Evolutionary conservation across 2,797 vertebrate genomes (phyloP).

Genomic region (Anniella stebbinsi): DNA sequence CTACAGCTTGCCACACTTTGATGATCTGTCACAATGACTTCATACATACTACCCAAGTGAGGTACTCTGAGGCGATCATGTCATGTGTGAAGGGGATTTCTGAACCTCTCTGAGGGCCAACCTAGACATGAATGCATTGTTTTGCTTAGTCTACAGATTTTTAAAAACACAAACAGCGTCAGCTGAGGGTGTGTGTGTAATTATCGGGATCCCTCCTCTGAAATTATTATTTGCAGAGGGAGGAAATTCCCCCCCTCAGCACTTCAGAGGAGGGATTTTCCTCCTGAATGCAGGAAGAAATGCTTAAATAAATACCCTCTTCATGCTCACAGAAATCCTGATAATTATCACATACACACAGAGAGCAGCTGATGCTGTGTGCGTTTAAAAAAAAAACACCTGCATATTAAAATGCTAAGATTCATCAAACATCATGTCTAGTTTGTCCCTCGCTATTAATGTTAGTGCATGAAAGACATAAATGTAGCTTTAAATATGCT

Average conservation of each 20-base stretch:
- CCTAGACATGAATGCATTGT: not conserved
- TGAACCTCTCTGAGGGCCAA: not conserved
- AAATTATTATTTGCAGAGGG: not conserved
- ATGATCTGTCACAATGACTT: not conserved
- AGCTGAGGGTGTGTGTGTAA: not conserved
- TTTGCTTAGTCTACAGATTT: not conserved
- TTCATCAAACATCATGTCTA: not conserved
- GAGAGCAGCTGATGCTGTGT: not conserved
- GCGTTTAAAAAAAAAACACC: not conserved
- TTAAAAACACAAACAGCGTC: too few species aligned
- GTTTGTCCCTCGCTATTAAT: not conserved
- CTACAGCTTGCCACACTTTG: not conserved
- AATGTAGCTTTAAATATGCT: not conserved
- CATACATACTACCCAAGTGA: not conserved
- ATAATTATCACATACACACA: not conserved
- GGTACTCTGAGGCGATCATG: too few species aligned
- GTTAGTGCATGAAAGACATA: too few species aligned
- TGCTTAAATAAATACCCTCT: not conserved
- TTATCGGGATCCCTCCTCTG: not conserved
- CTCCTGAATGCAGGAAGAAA: not conserved
- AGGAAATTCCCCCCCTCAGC: too few species aligned
- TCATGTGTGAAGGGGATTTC: not conserved
- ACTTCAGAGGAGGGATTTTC: not conserved
- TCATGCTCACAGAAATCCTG: too few species aligned
- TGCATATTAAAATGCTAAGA: not conserved